Base-by-base conservation (phyloP, 2,113 vertebrate genomes). In the Potamarius usumacintae region DNA sequence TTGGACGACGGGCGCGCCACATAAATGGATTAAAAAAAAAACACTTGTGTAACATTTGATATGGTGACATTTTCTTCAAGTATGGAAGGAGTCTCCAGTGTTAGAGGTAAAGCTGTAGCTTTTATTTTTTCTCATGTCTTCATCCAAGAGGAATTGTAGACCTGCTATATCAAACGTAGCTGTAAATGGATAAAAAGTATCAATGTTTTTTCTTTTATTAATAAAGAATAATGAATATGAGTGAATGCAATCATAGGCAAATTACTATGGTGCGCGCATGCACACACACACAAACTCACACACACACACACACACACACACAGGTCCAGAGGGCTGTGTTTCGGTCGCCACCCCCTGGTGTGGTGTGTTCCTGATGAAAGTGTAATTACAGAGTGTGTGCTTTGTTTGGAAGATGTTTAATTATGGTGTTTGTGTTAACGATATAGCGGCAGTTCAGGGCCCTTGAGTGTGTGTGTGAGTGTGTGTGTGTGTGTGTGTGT, bases 331-430 rank as follows among this genome's bases (percentile, higher is more conserved):
- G 91, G 93, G 94, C 92, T 91, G 88, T 92, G 91, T 91, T 93
- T 93, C 92, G 93, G 91, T 93, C 90, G 91, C 87, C 93, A 93
- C 93, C 93, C 93, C 88, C 60, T 84, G 77, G 82, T 93, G 94
- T 93, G 93, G 93, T 93, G 92, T 34, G 92, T 92, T 92, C 92
- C 94, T 91, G 93, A 93, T 94, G 94, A 88, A 93, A 93, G 93
- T 92, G 90, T 95, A 96, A 96, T 96, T 95, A 94, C 94, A 94
- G 93, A 91, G 92, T 92, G 92, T 95, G 94, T 95, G 94, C 95
- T 95, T 95, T 95, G 95, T 95, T 96, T 96, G 93, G 93, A 91
- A 91, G 90, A 93, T 92, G 92, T 94, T 94, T 95, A 94, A 96
- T 96, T 96, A 94, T 94, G 92, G 91, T 94, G 94, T 95, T 94